These are phyloP conservation scores for Diorhabda carinulata DNA, from an alignment of 1,140 invertebrate genomes.

Conservation along the genomic window DNA sequence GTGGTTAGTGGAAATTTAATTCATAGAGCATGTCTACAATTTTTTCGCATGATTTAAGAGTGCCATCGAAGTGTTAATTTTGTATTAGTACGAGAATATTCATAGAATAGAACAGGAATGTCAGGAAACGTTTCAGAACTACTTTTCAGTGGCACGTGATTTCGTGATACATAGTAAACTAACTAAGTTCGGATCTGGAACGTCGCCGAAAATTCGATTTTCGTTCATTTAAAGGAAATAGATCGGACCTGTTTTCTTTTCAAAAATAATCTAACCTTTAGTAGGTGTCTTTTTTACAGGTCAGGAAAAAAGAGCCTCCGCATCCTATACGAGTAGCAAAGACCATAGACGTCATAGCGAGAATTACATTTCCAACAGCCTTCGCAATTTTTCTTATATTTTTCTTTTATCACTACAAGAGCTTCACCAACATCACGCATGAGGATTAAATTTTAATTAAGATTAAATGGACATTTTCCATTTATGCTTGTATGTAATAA, in stretches of 20 bases:
- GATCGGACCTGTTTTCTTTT: background rate
- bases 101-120: too few relatives aligned
- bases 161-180: too few relatives aligned
- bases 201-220: too few relatives aligned
- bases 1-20: too few relatives aligned
- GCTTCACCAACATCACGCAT: conserved; percentile 48
- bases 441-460: conserved; percentile 1
- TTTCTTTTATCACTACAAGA: conserved; percentile 90
- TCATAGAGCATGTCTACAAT: too few relatives aligned
- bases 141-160: too few relatives aligned
- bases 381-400: conserved; percentile 90
- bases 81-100: too few relatives aligned
- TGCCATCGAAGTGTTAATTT: too few relatives aligned
- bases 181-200: too few relatives aligned
- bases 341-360: conserved; percentile 89
- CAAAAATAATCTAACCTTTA: conserved; percentile 41
- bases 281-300: conserved; percentile 58
- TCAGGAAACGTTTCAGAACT: too few relatives aligned
- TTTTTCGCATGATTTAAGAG: too few relatives aligned
- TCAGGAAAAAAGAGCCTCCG: conserved; percentile 82
- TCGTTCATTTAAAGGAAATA: background rate
- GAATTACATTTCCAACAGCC: conserved; percentile 86
- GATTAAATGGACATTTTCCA: background rate
- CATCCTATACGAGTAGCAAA: conserved; percentile 89
- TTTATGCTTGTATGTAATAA: too few relatives aligned